phyloP scores from a whole-genome alignment of 2,888 invertebrate species.

The Drosophila incognita region DNA sequence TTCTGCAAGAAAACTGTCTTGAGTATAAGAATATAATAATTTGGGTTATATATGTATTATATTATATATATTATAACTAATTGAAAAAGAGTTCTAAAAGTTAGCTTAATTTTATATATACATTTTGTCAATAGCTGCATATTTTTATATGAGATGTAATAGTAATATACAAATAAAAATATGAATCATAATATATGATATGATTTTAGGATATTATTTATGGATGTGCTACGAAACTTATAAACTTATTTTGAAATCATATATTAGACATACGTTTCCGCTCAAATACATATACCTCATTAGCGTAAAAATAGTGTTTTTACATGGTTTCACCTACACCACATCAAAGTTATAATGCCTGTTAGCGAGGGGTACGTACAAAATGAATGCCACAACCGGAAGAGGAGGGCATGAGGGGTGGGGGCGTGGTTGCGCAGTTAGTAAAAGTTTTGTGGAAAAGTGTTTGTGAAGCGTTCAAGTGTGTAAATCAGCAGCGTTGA shows the following conservation, averaged over 20 bases:
- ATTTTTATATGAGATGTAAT: not conserved
- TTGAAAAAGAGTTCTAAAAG: not conserved
- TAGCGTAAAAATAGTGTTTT: not conserved
- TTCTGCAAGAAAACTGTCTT: not conserved
- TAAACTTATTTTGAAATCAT: not conserved
- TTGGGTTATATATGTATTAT: not conserved
- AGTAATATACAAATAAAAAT: no score
- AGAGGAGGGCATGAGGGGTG: not conserved
- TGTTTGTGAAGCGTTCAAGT: slow-evolving; percentile 65
- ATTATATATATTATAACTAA: not conserved
- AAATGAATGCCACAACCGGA: slow-evolving; percentile 35
- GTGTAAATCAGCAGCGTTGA: slow-evolving; percentile 65
- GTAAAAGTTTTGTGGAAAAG: slow-evolving; percentile 57
- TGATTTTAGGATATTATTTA: not conserved
- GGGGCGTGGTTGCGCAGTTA: slow-evolving; percentile 22
- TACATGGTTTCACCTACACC: not conserved
- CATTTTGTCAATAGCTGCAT: not conserved
- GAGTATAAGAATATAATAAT: not conserved
- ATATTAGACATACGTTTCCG: not conserved
- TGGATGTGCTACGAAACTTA: not conserved
- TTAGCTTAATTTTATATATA: not conserved
- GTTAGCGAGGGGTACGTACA: slow-evolving; percentile 4
- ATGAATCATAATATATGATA: not conserved
- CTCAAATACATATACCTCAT: not conserved
- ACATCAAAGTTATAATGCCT: slow-evolving; percentile 13